Base-by-base conservation (phyloP, 2,797 vertebrate species). In the Bucorvus abyssinicus region DNA sequence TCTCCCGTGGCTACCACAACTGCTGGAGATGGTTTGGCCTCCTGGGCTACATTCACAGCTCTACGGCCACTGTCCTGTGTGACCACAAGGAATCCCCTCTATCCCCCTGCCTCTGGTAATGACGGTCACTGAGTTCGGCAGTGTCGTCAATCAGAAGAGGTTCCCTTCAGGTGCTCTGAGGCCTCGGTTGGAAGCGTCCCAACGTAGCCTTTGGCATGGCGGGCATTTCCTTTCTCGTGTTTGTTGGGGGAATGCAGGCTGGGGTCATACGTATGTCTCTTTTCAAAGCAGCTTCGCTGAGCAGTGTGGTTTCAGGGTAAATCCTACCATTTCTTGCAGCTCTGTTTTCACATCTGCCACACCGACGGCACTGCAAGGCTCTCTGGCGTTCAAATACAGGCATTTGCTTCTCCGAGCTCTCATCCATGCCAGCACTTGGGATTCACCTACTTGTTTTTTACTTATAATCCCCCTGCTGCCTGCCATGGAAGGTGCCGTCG, bases 251-350 rank as follows among this genome's bases (percentile, higher is more conserved):
- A 18, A 19, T 32, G 32, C 79, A 64, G 27, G 16, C 61, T 68
- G 2, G 64, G 55, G 27, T 56, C 0, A 0, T 19, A 29, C 6
- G 6, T 14, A 3, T 40, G 59, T 45, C 36, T 36, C 38, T 65
- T 67, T 63, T 22, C 24, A 34, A 80, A 89, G 45, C 20, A 83
- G 38, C 30, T 74, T 76, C 52, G 14, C 11, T 24, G 61, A 67
- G 38, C 29, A 21, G 9, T 53, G 50, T 36, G 22, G 38, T 90
- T 83, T 87, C 34, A 30, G 55, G 18, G 59, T 70, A 60, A 94
- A 79, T 70, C 40, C 57, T 69, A 21, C 13, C 4, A 30, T 81
- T 85, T 82, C 27, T 82, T 92, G 38, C n/a, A 74, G 36, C 44
- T 90, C 82, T 21, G 6, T 82, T 84, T 80, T 70, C 60, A 71